Base-by-base conservation (phyloP, 1,140 invertebrate genomes). In the Halyomorpha halys region DNA sequence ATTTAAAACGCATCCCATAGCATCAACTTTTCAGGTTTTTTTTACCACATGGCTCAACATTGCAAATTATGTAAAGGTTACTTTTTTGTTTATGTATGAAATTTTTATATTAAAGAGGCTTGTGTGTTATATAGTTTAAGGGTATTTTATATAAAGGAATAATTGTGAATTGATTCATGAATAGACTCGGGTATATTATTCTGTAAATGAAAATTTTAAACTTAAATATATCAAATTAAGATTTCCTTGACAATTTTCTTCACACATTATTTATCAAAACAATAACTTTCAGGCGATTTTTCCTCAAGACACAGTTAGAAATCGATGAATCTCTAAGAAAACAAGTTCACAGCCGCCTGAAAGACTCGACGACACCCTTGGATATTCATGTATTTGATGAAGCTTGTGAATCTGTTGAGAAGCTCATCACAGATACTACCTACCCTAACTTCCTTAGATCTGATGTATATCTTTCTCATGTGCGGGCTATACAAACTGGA, bases 391-490 rank as follows among this genome's bases (percentile, higher is more conserved):
- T 89, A 59, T 88, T 87, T 72, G 84, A 88, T 73, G 77, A 77
- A 68, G 86, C 84, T 49, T 85, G 87, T 71, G 69, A 74, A 19
- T 81, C 91, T 76, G 87, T 94, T 65, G 89, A 92, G 74, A 79
- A 81, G 47, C 80, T 86, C 44, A 92, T 96, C 72, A 85, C 83
- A 66, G 85, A 87, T 71, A 87, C 90, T 30, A 89, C 89, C 54
- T 95, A 95, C 77, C 87, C 88, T 47, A 89, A 89, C 74, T 97
- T 97, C 76, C 80, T 96, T 65, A 86, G 86, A 70, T 94, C 90
- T 66, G 91, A 95, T 69, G 82, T 91, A 72, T 97, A 94, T 80
- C 82, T 95, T 70, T 82, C 89, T 72, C 89, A 92, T 77, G 85
- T 94, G 70, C 86, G 90, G 74, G 82, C 78, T 49, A 80, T 78